These are phyloP conservation scores for Psammodynastes pulverulentus DNA, from an alignment of 2,113 vertebrate species.

Conservation along the genomic window DNA sequence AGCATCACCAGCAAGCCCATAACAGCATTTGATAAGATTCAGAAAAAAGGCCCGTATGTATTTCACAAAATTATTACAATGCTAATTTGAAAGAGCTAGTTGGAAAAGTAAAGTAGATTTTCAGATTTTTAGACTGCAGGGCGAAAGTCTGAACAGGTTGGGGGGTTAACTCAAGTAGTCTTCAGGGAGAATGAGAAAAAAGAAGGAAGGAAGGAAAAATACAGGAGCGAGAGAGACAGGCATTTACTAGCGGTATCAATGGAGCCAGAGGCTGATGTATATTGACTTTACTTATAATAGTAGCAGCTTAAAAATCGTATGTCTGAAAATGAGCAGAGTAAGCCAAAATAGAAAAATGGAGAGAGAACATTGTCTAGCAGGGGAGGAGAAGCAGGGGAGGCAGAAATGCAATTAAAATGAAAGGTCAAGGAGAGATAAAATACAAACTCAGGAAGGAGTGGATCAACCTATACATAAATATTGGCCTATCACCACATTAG, in stretches of 20 bases:
- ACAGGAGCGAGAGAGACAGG: conserved; percentile 30
- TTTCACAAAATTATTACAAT: conserved; percentile 4
- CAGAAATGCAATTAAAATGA: conserved; percentile 15
- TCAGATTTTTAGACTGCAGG: conserved; percentile 3
- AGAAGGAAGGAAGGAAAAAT: neutral
- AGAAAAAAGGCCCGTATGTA: neutral
- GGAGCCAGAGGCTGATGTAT: conserved; percentile 33
- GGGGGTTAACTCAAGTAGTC: conserved; percentile 39
- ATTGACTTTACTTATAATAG: conserved; percentile 47
- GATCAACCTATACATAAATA: conserved; percentile 12
- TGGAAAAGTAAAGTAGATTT: conserved; percentile 24
- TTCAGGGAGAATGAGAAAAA: conserved; percentile 7
- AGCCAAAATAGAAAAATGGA: conserved; percentile 35
- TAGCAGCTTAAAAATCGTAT: conserved; percentile 54
- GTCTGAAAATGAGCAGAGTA: conserved; percentile 43
- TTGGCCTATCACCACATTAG: neutral
- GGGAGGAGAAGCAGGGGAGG: neutral
- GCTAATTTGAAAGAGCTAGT: conserved; percentile 14
- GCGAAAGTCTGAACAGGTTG: conserved; percentile 33
- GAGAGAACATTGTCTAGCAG: conserved; percentile 8
- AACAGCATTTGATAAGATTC: neutral
- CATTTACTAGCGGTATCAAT: conserved; percentile 51
- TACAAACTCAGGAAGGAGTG: neutral
- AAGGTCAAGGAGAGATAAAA: neutral
- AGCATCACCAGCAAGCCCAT: neutral